These are phyloP conservation scores for Nannobrachium achirus DNA, from an alignment of 2,113 vertebrate species.

Conservation along the genomic window DNA sequence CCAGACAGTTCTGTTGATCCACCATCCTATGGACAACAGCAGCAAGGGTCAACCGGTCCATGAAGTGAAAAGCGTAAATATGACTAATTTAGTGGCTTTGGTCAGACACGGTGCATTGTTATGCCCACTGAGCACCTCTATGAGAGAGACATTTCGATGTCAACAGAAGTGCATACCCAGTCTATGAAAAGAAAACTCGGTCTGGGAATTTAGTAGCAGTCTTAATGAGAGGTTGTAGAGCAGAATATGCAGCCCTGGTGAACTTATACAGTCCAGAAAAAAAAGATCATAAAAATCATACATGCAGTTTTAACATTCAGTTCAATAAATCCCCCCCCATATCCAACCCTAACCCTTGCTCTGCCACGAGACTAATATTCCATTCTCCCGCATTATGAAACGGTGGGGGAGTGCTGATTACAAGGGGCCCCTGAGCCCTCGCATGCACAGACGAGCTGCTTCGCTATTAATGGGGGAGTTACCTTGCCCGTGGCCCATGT, in stretches of 20 bases:
- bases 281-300: background rate
- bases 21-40: too few species aligned
- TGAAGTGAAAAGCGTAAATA: too few species aligned
- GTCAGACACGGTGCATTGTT: too few species aligned
- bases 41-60: too few species aligned
- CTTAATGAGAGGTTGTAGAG: background rate
- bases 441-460: slow-evolving; percentile 26
- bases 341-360: slow-evolving; percentile 10
- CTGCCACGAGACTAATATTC: slow-evolving; percentile 29
- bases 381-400: slow-evolving; percentile 35
- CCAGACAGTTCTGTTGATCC: too few species aligned
- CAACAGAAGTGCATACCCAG: too few species aligned
- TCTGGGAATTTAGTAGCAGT: too few species aligned
- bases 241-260: background rate
- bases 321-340: slow-evolving; percentile 20
- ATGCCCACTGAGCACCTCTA: too few species aligned
- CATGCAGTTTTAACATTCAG: background rate
- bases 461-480: slow-evolving; percentile 30
- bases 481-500: slow-evolving; percentile 62
- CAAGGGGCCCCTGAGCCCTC: slow-evolving; percentile 24
- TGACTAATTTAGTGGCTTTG: too few species aligned
- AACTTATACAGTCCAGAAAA: slow-evolving; percentile 3
- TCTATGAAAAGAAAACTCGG: too few species aligned
- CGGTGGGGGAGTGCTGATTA: slow-evolving; percentile 29
- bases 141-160: too few species aligned